Evolutionary conservation across 1,140 invertebrate genomes (phyloP), one percentile per base, ranked within the genome.

Genomic region (Acromyrmex charruanus): DNA sequence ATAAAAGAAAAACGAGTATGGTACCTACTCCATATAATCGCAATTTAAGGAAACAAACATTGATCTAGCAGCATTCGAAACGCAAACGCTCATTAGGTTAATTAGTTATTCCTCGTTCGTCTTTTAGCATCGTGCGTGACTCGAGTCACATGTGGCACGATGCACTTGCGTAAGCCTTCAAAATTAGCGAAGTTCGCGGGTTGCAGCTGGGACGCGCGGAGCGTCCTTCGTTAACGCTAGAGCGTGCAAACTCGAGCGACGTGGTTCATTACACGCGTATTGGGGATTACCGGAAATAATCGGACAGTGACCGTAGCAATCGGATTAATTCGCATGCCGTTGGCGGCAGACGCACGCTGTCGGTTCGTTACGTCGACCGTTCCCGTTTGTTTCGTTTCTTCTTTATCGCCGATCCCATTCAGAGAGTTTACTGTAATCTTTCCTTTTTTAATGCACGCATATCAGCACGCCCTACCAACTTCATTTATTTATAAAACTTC

Each of bases 251-350:
- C 80, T 84, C 80, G 55, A 84, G 18, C 59, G 71, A 85, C 61
- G 86, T 65, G 86, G 53, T 85, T 87, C 81, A 84, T 87, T 87
- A 87, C 71, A 75, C 81, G 55, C 53, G 81, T 77, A 85, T 68
- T 69, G 71, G 69, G 69, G 71, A 87, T 85, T 87, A 87, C 72
- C 72, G 86, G 86, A 85, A 87, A 85, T 87, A 87, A 87, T 85
- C 86, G 86, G 86, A 77, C 80, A 87, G 86, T 55, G 86, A 87
- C 86, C 82, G 71, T 68, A 49, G 65, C 81, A 87, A 87, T 87
- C 71, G 81, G 81, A 85, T 85, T 87, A 87, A 31, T 77, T 39
- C 44, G 53, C 35, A 77, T 85, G 71, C 69, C 39, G 77, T 49
- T 53, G 80, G 61, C 80, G n/a, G 65, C 68, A 35, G 58, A 31